Evolutionary conservation across 1,140 invertebrate genomes (phyloP).

Genomic region (Hyles euphorbiae): DNA sequence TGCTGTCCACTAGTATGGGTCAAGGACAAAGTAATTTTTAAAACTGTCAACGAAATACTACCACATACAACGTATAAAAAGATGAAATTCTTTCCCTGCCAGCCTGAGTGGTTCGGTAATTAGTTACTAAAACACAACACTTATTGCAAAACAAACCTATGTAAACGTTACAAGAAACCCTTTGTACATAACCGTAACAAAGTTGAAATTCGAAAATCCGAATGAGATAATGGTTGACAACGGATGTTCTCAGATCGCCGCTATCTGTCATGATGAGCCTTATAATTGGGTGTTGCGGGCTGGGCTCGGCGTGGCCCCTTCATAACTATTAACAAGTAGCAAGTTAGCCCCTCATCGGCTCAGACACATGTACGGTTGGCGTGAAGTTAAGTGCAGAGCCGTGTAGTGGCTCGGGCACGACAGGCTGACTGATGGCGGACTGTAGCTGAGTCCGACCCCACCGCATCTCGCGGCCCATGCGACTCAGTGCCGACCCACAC

Average conservation of each 20-base stretch:
- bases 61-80: too few species aligned
- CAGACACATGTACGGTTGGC: slow-evolving; percentile 43
- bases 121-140: too few species aligned
- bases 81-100: too few species aligned
- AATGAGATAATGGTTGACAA: too few species aligned
- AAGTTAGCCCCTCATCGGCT: slow-evolving; percentile 35
- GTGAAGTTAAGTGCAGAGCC: slow-evolving; percentile 51
- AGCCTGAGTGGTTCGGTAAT: too few species aligned
- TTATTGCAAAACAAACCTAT: too few species aligned
- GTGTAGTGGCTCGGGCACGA: slow-evolving; percentile 37
- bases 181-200: too few species aligned
- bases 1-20: too few species aligned
- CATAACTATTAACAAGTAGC: slow-evolving; percentile 50
- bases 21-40: too few species aligned
- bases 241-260: neutral
- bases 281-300: slow-evolving; percentile 41
- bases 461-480: slow-evolving; percentile 34
- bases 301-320: slow-evolving; percentile 36
- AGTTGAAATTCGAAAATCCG: too few species aligned
- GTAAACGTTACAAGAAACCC: too few species aligned
- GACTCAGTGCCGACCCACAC: slow-evolving; percentile 13
- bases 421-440: slow-evolving; percentile 50
- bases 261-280: slow-evolving; percentile 22
- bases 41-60: too few species aligned
- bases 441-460: slow-evolving; percentile 13